These are phyloP conservation scores for Ptyas mucosa DNA, from an alignment of 2,113 vertebrate genomes.

Conservation along the genomic window DNA sequence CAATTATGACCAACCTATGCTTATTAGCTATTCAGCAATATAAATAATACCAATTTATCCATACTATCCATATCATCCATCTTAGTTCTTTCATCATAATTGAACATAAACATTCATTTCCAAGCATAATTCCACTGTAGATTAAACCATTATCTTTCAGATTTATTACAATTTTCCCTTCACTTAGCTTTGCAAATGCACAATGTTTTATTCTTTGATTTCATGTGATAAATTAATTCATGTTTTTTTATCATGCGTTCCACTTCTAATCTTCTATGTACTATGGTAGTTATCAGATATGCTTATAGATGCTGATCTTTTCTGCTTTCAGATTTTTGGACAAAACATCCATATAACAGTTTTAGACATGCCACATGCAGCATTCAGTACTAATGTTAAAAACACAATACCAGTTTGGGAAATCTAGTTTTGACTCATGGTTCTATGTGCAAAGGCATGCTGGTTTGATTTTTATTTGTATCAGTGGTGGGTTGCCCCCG, in stretches of 20 bases:
- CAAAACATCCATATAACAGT: background rate
- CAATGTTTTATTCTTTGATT: background rate
- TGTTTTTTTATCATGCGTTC: background rate
- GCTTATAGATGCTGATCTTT: background rate
- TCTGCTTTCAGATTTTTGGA: background rate
- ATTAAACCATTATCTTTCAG: background rate
- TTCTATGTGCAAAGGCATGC: background rate
- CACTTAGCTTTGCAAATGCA: background rate
- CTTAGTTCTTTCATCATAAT: background rate
- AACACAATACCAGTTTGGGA: background rate
- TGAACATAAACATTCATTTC: background rate
- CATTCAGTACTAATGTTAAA: background rate
- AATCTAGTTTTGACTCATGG: background rate
- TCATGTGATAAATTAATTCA: background rate
- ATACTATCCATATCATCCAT: background rate
- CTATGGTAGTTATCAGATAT: background rate
- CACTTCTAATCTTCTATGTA: background rate
- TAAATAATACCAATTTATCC: background rate
- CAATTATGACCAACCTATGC: background rate
- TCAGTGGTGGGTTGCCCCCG: too few relatives aligned
- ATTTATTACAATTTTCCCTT: background rate
- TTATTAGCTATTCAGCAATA: background rate
- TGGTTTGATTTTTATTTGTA: background rate
- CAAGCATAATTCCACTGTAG: background rate
- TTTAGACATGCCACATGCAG: background rate